phyloP scores from a whole-genome alignment of 2,797 vertebrate species.

The Alca torda region DNA sequence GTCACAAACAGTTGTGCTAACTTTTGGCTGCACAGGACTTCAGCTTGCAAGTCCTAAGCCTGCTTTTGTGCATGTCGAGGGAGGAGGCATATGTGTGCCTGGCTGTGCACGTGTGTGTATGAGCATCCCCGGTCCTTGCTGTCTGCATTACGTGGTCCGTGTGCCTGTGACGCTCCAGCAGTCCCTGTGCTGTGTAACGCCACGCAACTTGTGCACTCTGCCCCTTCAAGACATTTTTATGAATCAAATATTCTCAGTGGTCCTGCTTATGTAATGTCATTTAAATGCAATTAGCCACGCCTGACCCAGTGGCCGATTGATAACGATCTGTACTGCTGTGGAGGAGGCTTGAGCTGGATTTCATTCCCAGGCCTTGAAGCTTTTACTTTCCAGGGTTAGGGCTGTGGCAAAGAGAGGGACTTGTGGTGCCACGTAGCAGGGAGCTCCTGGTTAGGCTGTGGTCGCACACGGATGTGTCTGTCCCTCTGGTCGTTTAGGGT shows the following conservation, averaged over 20 bases:
- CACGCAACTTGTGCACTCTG: not conserved
- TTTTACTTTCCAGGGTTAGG: not conserved
- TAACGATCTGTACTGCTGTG: not conserved
- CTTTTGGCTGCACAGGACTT: slow-evolving; percentile 30
- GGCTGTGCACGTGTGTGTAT: not conserved
- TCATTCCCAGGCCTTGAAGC: not conserved
- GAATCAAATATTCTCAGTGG: not conserved
- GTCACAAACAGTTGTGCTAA: slow-evolving; percentile 20
- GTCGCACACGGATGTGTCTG: not conserved
- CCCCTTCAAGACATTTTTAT: not conserved
- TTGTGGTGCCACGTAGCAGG: not conserved
- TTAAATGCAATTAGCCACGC: not conserved
- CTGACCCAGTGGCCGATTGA: not conserved
- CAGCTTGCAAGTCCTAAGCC: not conserved
- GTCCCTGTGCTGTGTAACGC: not conserved
- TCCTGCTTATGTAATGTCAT: not conserved
- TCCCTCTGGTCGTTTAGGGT: not conserved
- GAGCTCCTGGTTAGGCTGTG: not conserved
- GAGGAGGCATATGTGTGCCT: rapidly evolving
- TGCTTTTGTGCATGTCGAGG: not conserved
- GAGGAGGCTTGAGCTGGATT: not conserved
- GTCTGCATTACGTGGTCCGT: not conserved
- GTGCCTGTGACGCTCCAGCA: not conserved
- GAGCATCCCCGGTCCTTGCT: not conserved
- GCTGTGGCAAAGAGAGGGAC: not conserved